phyloP scores from a whole-genome alignment of 2,888 invertebrate genomes.

The Cephonodes hylas region DNA sequence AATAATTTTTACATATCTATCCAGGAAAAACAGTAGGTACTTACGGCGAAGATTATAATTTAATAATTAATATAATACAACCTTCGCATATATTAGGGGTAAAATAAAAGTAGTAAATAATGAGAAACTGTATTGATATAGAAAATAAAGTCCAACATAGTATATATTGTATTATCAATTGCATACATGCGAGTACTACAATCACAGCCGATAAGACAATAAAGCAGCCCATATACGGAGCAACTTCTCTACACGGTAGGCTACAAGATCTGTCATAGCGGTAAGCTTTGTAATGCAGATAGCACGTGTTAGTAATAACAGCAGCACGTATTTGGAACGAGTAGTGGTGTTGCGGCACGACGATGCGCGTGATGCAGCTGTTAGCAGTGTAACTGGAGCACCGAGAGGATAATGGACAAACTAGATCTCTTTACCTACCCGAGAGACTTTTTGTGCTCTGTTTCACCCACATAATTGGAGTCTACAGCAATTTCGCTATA shows the following conservation, averaged over 20 bases:
- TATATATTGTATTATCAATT: too few relatives aligned
- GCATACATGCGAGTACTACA: too few relatives aligned
- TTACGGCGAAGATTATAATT: too few relatives aligned
- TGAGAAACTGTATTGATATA: too few relatives aligned
- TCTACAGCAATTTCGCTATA: conserved; percentile 13
- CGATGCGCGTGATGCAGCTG: conserved; percentile 40
- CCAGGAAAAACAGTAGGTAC: too few relatives aligned
- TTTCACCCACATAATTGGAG: conserved; percentile 55
- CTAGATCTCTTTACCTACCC: conserved; percentile 38
- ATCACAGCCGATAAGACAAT: too few relatives aligned
- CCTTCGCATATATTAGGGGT: too few relatives aligned
- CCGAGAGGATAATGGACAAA: conserved; percentile 52
- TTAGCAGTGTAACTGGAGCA: conserved; percentile 58
- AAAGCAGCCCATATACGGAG: too few relatives aligned
- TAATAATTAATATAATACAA: too few relatives aligned
- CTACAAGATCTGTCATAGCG: neutral
- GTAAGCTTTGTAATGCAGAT: neutral
- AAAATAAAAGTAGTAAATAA: too few relatives aligned
- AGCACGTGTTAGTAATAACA: neutral
- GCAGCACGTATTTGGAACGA: conserved; percentile 8
- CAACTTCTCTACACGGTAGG: neutral
- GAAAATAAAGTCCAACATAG: too few relatives aligned
- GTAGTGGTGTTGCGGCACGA: conserved; percentile 16
- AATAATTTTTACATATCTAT: too few relatives aligned
- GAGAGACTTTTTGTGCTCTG: conserved; percentile 65